Conservation (phyloP, 2,113 vertebrate genomes). For the Carollia perspicillata region DNA sequence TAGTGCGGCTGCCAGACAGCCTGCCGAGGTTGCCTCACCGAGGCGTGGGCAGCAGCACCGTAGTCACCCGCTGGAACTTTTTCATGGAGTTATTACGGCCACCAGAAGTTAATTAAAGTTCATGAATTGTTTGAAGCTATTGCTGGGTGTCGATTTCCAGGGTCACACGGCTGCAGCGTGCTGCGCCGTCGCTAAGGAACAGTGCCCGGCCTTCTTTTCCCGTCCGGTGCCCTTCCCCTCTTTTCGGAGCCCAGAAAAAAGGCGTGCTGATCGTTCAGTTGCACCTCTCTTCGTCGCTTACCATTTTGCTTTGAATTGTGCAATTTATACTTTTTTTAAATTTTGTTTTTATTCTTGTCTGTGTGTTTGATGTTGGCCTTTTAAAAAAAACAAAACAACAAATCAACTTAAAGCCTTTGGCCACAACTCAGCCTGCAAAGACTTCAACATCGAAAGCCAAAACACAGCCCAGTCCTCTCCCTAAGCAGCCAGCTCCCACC, state of each 20-base stretch:
- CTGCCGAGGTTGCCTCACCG: background rate
- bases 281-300: slow-evolving; percentile 64
- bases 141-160: background rate
- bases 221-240: background rate
- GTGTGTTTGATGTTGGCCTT: slow-evolving; percentile 76
- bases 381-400: slow-evolving; percentile 56
- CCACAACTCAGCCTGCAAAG: slow-evolving; percentile 80
- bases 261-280: slow-evolving; percentile 70
- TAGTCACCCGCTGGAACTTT: background rate
- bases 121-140: background rate
- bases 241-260: slow-evolving; percentile 79
- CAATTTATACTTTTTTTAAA: slow-evolving; percentile 77
- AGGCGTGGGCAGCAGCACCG: background rate
- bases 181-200: background rate
- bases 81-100: background rate
- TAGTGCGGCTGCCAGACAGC: background rate
- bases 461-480: slow-evolving; percentile 72
- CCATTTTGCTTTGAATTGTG: slow-evolving; percentile 75
- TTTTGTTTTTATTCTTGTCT: slow-evolving; percentile 76
- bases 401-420: slow-evolving; percentile 83
- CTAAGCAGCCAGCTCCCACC: slow-evolving; percentile 84
- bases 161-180: background rate
- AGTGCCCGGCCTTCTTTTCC: background rate
- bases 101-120: background rate
- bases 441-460: slow-evolving; percentile 82